Base-by-base conservation (phyloP, 2,113 vertebrate genomes). In the Syrrhaptes paradoxus region DNA sequence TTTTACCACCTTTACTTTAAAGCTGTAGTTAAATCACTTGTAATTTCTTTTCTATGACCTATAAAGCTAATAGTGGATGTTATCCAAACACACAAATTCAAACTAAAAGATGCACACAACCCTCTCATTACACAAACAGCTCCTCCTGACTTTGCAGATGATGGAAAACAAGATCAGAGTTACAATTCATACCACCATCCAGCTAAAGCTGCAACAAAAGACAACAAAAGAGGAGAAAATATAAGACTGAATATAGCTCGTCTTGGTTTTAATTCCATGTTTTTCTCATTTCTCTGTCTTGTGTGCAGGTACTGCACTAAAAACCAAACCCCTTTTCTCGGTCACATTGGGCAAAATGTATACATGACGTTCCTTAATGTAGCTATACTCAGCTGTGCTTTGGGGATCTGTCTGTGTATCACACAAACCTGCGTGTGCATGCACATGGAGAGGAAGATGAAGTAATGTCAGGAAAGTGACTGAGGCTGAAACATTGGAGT, bases 1-100 rank as follows among this genome's bases (percentile, higher is more conserved):
- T 80, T 97, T 92, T 77, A 96, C 62, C 89, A 89, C 77, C 77
- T 91, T 68, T 95, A 90, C 80, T 85, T 96, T 89, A 95, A 96
- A 96, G 91, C 89, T 41, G 20, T 6, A 4, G 84, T 91, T 97
- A 95, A 96, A 96, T 92, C 73, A 79, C 77, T 66, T 85, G 68
- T 31, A 19, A 25, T 95, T 90, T 63, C 57, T 90, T 78, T 66
- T 41, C 82, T 95, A 51, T 78, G 73, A 86, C 83, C 73, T 63
- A 90, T 68, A 92, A 96, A 92, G 87, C 58, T 73, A 92, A 77
- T 87, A 54, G 46, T 57, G 75, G 81, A 65, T 93, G 78, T 75
- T 72, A 46, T 84, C 86, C 92, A 96, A 97, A 94, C 74, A 82
- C 6, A 72, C n/a, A 85, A 51, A 72, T 67, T 70, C 52, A 74